These are phyloP conservation scores for Solea senegalensis DNA, from an alignment of 2,113 vertebrate species.

Conservation along the genomic window DNA sequence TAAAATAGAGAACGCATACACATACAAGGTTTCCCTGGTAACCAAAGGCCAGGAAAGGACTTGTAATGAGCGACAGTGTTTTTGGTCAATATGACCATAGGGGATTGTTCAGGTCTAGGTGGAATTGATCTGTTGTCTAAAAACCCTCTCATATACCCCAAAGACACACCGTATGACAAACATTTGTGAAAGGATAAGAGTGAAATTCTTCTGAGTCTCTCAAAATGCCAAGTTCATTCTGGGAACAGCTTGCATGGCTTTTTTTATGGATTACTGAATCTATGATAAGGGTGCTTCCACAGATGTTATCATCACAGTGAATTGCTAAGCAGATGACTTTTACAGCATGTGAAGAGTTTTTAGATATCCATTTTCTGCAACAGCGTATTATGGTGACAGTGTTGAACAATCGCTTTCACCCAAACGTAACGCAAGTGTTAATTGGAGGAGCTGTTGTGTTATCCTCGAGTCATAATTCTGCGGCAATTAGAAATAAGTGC, in stretches of 20 bases:
- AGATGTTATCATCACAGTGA: conserved; percentile 35
- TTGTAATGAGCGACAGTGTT: conserved; percentile 40
- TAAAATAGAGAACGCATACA: conserved; percentile 5
- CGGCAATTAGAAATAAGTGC: conserved; percentile 5
- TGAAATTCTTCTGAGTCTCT: neutral
- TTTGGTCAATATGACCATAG: neutral
- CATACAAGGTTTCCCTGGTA: conserved; percentile 68
- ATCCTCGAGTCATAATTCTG: conserved; percentile 28
- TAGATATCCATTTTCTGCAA: conserved; percentile 47
- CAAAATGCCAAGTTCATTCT: conserved; percentile 8
- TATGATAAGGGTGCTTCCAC: conserved; percentile 15
- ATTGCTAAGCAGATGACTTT: conserved; percentile 27
- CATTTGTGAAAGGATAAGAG: neutral
- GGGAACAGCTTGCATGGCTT: conserved; percentile 18
- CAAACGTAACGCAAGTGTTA: conserved; percentile 35
- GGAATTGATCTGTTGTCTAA: conserved; percentile 3
- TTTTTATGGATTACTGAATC: conserved; percentile 30
- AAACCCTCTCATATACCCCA: neutral
- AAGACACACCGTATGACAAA: neutral
- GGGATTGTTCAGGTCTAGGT: neutral
- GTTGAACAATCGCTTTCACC: conserved; percentile 52
- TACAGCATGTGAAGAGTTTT: conserved; percentile 22
- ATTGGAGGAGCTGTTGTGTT: conserved; percentile 44
- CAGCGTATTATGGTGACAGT: conserved; percentile 37
- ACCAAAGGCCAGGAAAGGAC: conserved; percentile 51